Evolutionary conservation across 1,140 invertebrate species (phyloP).

Genomic region (Yoshiicerus persimilis): DNA sequence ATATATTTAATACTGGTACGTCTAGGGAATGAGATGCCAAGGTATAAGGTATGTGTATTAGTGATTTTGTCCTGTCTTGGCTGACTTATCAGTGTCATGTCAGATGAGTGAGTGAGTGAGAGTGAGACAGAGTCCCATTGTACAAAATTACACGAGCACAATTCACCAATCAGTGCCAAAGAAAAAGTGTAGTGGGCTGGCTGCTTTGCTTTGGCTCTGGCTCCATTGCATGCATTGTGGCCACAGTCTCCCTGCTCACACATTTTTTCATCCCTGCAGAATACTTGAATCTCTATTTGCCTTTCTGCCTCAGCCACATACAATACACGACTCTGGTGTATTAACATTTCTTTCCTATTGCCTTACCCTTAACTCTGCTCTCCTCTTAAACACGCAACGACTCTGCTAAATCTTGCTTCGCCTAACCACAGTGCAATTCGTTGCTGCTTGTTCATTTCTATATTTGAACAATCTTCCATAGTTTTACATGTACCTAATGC

Average conservation of each 20-base stretch:
- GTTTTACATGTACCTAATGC: neutral
- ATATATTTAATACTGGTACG: no score
- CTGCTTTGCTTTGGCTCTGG: neutral
- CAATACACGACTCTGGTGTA: no score
- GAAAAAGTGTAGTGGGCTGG: neutral
- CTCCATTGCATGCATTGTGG: neutral
- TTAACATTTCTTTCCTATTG: no score
- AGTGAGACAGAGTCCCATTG: neutral
- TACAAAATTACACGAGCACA: neutral
- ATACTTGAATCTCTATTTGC: neutral
- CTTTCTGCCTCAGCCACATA: neutral
- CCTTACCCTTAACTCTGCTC: no score
- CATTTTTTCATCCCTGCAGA: neutral
- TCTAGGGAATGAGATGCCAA: no score
- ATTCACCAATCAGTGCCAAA: neutral
- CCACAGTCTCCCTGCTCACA: neutral
- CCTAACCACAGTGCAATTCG: neutral
- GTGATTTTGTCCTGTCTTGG: neutral
- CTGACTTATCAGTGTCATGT: neutral
- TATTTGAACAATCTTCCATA: neutral
- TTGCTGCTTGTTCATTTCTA: neutral
- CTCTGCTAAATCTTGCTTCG: neutral
- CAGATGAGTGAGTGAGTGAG: neutral
- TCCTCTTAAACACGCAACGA: no score
- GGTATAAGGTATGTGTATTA: neutral